Evolutionary conservation across 1,140 invertebrate species (phyloP).

Genomic region (Holcopasites calliopsidis): DNA sequence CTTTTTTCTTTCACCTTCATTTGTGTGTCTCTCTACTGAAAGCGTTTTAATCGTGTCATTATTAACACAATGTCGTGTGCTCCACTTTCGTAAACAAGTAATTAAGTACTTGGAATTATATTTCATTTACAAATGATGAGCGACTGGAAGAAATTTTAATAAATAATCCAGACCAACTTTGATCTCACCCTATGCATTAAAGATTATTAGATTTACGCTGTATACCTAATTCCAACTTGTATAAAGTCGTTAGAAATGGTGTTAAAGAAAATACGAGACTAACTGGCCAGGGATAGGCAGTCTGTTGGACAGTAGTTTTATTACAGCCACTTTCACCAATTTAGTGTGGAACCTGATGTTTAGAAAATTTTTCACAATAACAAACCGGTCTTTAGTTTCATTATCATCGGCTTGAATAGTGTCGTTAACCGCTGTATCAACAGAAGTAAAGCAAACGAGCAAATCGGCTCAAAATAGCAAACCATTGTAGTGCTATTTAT

Average conservation of each 20-base stretch:
- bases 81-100: not conserved
- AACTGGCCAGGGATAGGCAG: conserved; percentile 6
- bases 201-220: too few relatives aligned
- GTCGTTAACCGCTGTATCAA: not conserved
- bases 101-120: not conserved
- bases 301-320: conserved; percentile 3
- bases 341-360: conserved; percentile 19
- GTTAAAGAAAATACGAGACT: not conserved
- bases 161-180: too few relatives aligned
- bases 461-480: not conserved
- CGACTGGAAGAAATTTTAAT: too few relatives aligned
- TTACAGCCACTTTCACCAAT: conserved; percentile 55
- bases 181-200: too few relatives aligned
- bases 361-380: not conserved
- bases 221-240: not conserved
- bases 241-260: not conserved
- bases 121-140: too few relatives aligned
- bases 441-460: not conserved
- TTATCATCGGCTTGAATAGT: not conserved
- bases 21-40: not conserved
- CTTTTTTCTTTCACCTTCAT: not conserved
- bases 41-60: not conserved
- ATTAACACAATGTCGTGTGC: not conserved
- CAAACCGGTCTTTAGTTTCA: not conserved
- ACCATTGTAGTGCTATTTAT: not conserved